These are phyloP conservation scores for Trichomalopsis sarcophagae DNA, from an alignment of 1,140 invertebrate genomes.

Conservation along the genomic window DNA sequence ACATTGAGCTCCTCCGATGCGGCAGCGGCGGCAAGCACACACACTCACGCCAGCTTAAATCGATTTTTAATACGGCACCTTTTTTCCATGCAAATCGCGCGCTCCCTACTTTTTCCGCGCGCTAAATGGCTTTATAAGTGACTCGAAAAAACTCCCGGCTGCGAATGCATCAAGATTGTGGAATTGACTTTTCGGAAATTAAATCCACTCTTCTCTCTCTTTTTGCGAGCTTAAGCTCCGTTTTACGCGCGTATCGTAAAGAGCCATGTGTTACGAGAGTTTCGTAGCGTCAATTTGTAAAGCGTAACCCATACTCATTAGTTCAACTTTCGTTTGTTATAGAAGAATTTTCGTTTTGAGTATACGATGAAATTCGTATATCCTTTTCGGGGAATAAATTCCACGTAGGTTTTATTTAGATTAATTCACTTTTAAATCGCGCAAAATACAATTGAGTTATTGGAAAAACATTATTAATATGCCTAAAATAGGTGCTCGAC, in stretches of 20 bases:
- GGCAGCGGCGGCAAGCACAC: background rate
- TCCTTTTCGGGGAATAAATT: too few relatives aligned
- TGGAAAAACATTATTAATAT: too few relatives aligned
- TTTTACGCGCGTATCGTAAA: background rate
- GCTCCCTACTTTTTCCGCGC: background rate
- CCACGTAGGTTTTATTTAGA: too few relatives aligned
- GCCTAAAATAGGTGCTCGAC: too few relatives aligned
- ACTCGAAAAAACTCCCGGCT: slow-evolving; percentile 19
- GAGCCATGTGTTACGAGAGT: background rate
- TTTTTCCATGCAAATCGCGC: slow-evolving; percentile 33
- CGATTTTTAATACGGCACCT: slow-evolving; percentile 38
- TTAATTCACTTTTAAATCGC: too few relatives aligned
- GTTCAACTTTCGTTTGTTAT: too few relatives aligned
- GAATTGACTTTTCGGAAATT: slow-evolving; percentile 27
- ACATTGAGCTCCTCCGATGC: background rate
- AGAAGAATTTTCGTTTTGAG: too few relatives aligned
- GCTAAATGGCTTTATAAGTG: slow-evolving; percentile 25
- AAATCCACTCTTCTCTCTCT: slow-evolving; percentile 19
- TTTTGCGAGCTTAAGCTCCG: background rate
- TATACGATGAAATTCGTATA: too few relatives aligned
- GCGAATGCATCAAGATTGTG: slow-evolving; percentile 31
- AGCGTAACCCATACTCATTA: background rate
- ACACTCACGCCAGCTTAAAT: background rate
- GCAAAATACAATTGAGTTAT: too few relatives aligned
- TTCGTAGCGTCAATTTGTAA: too few relatives aligned